These are phyloP conservation scores for Drosophila cognata DNA, from an alignment of 2,888 invertebrate species.

Conservation along the genomic window DNA sequence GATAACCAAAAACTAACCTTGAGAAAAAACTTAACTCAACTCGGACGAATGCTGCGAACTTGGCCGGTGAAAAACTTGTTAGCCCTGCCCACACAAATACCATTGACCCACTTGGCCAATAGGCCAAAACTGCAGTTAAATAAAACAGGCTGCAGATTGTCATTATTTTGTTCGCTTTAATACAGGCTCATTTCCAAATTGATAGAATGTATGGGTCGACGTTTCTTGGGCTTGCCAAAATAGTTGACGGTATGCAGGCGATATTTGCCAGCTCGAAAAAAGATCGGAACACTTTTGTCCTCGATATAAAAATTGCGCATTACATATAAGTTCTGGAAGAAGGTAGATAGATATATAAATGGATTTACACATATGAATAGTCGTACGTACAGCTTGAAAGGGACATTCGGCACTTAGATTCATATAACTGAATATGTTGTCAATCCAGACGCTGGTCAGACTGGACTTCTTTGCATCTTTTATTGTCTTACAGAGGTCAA, in stretches of 20 bases:
- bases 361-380: neutral
- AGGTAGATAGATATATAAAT: neutral
- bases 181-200: conserved; percentile 50
- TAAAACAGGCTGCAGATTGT: conserved; percentile 1
- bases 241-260: conserved; percentile 43
- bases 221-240: conserved; percentile 31
- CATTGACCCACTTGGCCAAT: conserved; percentile 24
- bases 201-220: conserved; percentile 37
- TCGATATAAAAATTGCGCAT: conserved; percentile 57
- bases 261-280: conserved; percentile 50
- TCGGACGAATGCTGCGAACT: conserved; percentile 1
- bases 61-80: conserved; percentile 28
- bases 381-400: conserved; percentile 53
- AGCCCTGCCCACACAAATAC: conserved; percentile 8
- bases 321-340: conserved; percentile 40
- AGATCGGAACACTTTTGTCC: conserved; percentile 55
- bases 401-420: conserved; percentile 53
- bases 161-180: conserved; percentile 39
- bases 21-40: neutral
- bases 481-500: conserved; percentile 50
- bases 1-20: neutral
- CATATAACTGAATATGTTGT: conserved; percentile 56
- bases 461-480: conserved; percentile 23
- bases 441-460: conserved; percentile 51
- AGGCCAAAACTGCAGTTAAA: conserved; percentile 9